Evolutionary conservation across 1,140 invertebrate species (phyloP).

Genomic region (Belonocnema kinseyi): DNA sequence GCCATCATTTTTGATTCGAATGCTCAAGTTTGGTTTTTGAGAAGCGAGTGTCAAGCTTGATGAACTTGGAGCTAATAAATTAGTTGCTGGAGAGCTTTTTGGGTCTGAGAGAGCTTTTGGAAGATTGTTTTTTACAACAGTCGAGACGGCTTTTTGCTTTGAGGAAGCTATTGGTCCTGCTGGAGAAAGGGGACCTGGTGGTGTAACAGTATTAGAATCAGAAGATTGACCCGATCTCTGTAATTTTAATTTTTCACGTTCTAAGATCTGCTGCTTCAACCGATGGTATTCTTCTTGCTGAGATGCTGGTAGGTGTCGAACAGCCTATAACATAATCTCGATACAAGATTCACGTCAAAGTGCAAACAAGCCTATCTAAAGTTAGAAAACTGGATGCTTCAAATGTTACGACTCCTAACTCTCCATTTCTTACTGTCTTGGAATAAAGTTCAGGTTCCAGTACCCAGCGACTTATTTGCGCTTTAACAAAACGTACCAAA

Average conservation of each 20-base stretch:
- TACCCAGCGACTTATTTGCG: no score
- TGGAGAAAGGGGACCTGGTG: background rate
- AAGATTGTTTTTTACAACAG: background rate
- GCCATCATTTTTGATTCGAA: no score
- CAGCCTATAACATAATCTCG: constrained; percentile 64
- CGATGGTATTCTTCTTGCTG: constrained; percentile 73
- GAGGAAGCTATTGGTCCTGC: background rate
- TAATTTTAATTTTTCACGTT: constrained; percentile 62
- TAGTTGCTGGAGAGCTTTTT: background rate
- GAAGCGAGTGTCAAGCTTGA: no score
- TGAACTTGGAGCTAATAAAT: background rate
- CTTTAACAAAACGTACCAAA: no score
- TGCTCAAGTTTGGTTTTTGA: no score
- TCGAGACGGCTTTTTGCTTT: background rate
- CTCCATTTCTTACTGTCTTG: no score
- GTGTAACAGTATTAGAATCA: background rate
- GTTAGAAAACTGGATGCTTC: no score
- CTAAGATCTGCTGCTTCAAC: constrained; percentile 69
- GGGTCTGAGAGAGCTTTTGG: background rate
- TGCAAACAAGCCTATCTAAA: no score
- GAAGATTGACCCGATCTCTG: constrained; percentile 43
- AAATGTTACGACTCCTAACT: no score
- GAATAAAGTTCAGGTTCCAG: no score
- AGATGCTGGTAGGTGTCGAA: constrained; percentile 69
- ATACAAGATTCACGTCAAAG: constrained; percentile 40